Evolutionary conservation across 1,140 invertebrate genomes (phyloP).

Genomic region (Xylocopa sonorina): DNA sequence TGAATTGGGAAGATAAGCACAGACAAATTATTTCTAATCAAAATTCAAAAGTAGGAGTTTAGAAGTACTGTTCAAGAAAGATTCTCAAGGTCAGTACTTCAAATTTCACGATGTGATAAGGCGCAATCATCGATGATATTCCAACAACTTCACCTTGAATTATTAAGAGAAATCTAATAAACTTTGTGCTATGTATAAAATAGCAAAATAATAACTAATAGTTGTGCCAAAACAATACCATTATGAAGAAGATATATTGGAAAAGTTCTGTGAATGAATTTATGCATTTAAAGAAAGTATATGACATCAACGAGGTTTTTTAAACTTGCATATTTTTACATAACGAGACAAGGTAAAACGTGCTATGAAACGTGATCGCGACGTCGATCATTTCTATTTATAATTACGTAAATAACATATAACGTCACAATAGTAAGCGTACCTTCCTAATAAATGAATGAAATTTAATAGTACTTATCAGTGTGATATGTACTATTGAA

Average conservation of each 20-base stretch:
- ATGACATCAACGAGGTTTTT: background rate
- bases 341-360: constrained; percentile 39
- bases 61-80: background rate
- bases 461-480: constrained; percentile 3
- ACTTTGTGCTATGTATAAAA: background rate
- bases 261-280: background rate
- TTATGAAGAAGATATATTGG: background rate
- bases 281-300: too few relatives aligned
- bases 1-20: background rate
- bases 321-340: background rate
- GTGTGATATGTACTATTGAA: background rate
- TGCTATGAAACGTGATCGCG: constrained; percentile 39
- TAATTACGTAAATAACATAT: constrained; percentile 58
- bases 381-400: constrained; percentile 60
- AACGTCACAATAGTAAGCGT: constrained; percentile 5
- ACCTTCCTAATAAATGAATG: constrained; percentile 24
- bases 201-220: too few relatives aligned
- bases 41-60: background rate
- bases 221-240: background rate
- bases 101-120: constrained; percentile 1
- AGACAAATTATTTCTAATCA: background rate
- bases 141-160: background rate
- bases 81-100: background rate
- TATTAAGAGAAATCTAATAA: background rate
- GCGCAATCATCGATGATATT: constrained; percentile 7